phyloP scores from a whole-genome alignment of 2,113 vertebrate species.

The Salvelinus sp. region DNA sequence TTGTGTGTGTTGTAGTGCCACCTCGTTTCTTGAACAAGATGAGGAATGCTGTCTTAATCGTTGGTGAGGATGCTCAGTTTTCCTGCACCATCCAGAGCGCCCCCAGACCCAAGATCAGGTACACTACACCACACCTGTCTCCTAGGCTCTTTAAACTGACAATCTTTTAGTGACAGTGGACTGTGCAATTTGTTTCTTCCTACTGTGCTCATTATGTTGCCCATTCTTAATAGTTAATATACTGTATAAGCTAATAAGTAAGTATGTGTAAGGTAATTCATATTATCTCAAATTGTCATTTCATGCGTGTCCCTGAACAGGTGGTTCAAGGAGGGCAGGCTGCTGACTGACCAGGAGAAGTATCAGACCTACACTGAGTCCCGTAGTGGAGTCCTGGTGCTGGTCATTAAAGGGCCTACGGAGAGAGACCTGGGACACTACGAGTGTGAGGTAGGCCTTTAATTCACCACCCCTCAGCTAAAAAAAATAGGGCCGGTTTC shows the following conservation, averaged over 20 bases:
- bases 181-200: neutral
- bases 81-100: constrained; percentile 88
- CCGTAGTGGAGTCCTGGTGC: constrained; percentile 82
- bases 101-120: constrained; percentile 92
- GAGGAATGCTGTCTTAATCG: constrained; percentile 77
- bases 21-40: constrained; percentile 91
- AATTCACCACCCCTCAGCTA: neutral
- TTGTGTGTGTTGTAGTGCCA: constrained; percentile 77
- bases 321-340: constrained; percentile 86
- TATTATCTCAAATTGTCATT: neutral
- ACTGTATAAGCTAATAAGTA: too few species aligned
- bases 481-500: neutral
- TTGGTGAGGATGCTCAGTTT: constrained; percentile 88
- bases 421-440: constrained; percentile 88
- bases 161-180: too few species aligned
- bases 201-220: neutral
- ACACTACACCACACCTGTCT: neutral
- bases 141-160: too few species aligned
- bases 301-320: constrained; percentile 40
- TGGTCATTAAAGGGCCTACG: constrained; percentile 83
- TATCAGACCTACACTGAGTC: constrained; percentile 87
- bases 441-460: constrained; percentile 85
- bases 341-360: constrained; percentile 82
- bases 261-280: neutral
- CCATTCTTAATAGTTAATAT: neutral